Conservation (phyloP, 1,140 invertebrate genomes). For the Tetramorium alpestre region DNA sequence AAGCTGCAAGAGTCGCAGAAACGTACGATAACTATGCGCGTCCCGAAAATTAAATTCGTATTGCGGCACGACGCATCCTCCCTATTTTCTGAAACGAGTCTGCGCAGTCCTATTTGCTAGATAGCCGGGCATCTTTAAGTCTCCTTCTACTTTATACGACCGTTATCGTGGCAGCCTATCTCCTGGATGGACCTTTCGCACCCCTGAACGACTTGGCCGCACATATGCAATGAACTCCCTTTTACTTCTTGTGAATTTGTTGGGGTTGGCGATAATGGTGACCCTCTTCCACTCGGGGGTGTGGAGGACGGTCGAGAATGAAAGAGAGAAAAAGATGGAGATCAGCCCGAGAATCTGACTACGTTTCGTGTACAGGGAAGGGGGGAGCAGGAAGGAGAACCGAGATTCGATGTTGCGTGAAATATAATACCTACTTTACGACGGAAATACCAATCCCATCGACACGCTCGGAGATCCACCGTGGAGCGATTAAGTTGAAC, state of each 20-base stretch:
- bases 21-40: slow-evolving; percentile 54
- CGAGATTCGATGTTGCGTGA: slow-evolving; percentile 68
- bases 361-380: slow-evolving; percentile 10
- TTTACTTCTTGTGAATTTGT: slow-evolving; percentile 75
- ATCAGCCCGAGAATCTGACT: slow-evolving; percentile 65
- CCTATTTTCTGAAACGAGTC: slow-evolving; percentile 55
- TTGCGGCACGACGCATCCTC: slow-evolving; percentile 42
- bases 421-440: slow-evolving; percentile 66
- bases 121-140: slow-evolving; percentile 67
- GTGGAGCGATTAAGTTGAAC: slow-evolving; percentile 46
- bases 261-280: slow-evolving; percentile 73
- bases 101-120: slow-evolving; percentile 39
- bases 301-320: slow-evolving; percentile 20
- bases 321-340: slow-evolving; percentile 54
- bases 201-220: slow-evolving; percentile 67
- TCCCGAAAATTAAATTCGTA: slow-evolving; percentile 65
- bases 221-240: slow-evolving; percentile 76
- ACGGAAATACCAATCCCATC: slow-evolving; percentile 48
- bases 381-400: background rate
- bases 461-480: slow-evolving; percentile 37
- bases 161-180: slow-evolving; percentile 73
- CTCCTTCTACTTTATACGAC: slow-evolving; percentile 68
- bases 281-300: slow-evolving; percentile 59
- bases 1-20: slow-evolving; percentile 47
- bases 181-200: slow-evolving; percentile 73